phyloP scores from a whole-genome alignment of 2,797 vertebrate species.

The Rhinoraja longicauda region DNA sequence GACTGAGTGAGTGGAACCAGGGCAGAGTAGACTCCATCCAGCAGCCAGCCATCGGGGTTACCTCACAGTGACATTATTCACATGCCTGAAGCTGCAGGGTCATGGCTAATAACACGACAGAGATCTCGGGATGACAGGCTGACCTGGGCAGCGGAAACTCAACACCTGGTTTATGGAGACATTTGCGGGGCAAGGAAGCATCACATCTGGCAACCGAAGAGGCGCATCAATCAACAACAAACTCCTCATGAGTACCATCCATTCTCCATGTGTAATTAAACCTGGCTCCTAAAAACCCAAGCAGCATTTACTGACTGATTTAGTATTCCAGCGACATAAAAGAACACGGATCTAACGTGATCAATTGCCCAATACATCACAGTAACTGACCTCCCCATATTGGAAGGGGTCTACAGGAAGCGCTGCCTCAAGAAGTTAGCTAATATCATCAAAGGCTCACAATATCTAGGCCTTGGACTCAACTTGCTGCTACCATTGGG shows the following conservation, averaged over 20 bases:
- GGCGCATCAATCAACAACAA: background rate
- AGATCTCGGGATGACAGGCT: background rate
- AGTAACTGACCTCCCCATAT: no score
- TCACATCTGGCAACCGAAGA: background rate
- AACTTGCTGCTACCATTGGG: no score
- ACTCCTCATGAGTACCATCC: background rate
- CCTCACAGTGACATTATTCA: background rate
- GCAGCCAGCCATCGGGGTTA: background rate
- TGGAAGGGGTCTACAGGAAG: no score
- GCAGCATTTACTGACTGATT: background rate
- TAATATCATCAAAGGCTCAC: no score
- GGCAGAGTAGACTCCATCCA: no score
- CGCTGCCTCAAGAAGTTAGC: no score
- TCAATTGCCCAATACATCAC: background rate
- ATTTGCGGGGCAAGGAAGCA: background rate
- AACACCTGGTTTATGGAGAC: background rate
- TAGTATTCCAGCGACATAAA: background rate
- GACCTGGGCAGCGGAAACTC: background rate
- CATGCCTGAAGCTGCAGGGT: background rate
- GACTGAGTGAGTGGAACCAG: no score
- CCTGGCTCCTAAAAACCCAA: background rate
- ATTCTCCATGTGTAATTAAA: background rate
- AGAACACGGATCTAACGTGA: background rate
- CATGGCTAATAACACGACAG: background rate
- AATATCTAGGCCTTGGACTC: background rate